These are phyloP conservation scores for Aeoliscus strigatus DNA, from an alignment of 2,797 vertebrate species.

Conservation along the genomic window DNA sequence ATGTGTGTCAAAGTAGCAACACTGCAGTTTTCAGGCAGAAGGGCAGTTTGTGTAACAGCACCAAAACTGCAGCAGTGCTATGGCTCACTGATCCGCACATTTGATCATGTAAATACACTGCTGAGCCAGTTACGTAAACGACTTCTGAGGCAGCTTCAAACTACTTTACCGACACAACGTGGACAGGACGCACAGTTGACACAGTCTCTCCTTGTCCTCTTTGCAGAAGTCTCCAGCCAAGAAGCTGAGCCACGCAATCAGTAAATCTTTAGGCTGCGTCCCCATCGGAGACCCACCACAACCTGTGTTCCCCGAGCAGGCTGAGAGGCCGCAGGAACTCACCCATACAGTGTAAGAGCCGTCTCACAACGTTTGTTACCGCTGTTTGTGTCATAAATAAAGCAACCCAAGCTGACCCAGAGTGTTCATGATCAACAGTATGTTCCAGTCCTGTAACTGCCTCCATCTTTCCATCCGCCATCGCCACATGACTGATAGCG, in stretches of 20 bases:
- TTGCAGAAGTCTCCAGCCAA: slow-evolving; percentile 96
- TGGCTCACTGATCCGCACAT: slow-evolving; percentile 19
- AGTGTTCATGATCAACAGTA: slow-evolving; percentile 28
- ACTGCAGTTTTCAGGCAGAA: neutral
- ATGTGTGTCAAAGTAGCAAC: neutral
- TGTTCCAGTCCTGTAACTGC: slow-evolving; percentile 39
- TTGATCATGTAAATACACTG: slow-evolving; percentile 17
- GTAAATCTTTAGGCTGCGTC: slow-evolving; percentile 93
- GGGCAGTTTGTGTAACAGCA: slow-evolving; percentile 1
- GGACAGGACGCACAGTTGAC: slow-evolving; percentile 12
- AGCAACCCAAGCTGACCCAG: slow-evolving; percentile 3
- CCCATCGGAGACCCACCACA: slow-evolving; percentile 90
- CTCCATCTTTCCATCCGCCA: slow-evolving; percentile 40
- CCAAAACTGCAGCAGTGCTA: slow-evolving; percentile 7
- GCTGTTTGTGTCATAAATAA: slow-evolving; percentile 15
- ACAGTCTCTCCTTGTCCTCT: slow-evolving; percentile 26
- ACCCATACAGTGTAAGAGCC: slow-evolving; percentile 89
- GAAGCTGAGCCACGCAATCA: slow-evolving; percentile 98
- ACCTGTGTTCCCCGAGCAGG: slow-evolving; percentile 92
- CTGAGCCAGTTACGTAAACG: slow-evolving; percentile 38
- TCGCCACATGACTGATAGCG: slow-evolving; percentile 33
- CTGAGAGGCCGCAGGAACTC: slow-evolving; percentile 90
- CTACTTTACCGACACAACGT: neutral
- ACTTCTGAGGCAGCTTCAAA: slow-evolving; percentile 10
- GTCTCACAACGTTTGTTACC: slow-evolving; percentile 1